Evolutionary conservation across 1,140 invertebrate species (phyloP), one percentile per base, ranked within the genome.

Genomic region (Heterodera carotae): DNA sequence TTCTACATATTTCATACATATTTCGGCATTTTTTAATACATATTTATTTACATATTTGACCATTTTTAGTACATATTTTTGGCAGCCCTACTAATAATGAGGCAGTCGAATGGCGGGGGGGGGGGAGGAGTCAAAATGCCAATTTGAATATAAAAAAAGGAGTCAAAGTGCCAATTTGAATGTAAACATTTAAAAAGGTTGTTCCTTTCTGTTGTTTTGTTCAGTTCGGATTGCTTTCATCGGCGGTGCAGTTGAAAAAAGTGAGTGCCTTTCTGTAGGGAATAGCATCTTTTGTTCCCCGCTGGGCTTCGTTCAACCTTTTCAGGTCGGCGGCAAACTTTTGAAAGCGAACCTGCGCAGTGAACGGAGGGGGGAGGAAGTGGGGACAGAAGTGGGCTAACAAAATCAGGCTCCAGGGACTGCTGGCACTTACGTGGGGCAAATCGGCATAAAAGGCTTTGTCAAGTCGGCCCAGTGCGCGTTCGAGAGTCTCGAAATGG

Each of bases 371-470:
- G 1, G n/a, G 2, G 0, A n/a, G 29, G 33, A 56, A 22, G 4
- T 7, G 12, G 4, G 4, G 18, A 43, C 0, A 18, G 48, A 22
- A 18, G 18, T 4, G 18, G 12, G 48, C 6, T 4, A 5, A 5
- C 0, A 5, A 53, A n/a, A n/a, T n/a, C n/a, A n/a, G n/a, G n/a
- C n/a, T 43, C 39, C 0, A 43, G 6, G 6, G 39, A 15, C 62
- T 2, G 22, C 4, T 18, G 12, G 43, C n/a, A 68, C 22, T 72
- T 25, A 71, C 69, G 25, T 71, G 69, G 31, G 69, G 69, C 69
- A 71, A 71, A 31, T 71, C 60, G 60, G 69, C 69, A 56, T 71
- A 71, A 39, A 34, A 29, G 69, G 29, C 69, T 15, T 10, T 15
- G 33, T 71, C 22, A 29, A 71, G 29, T 33, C 69, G 69, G 69